Evolutionary conservation across 2,888 invertebrate genomes (phyloP).

Genomic region (Trisateles emortualis): DNA sequence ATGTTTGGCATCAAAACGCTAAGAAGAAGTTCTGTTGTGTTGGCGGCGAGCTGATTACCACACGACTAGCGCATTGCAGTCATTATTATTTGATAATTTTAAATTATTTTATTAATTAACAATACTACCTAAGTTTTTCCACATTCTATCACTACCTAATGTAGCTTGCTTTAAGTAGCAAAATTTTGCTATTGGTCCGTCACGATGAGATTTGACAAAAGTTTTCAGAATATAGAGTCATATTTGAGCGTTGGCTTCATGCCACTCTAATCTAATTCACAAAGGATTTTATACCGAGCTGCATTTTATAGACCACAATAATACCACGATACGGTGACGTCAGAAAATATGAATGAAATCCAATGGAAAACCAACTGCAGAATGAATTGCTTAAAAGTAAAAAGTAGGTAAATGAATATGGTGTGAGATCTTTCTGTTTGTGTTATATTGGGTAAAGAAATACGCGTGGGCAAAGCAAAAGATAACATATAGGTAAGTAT

Average conservation of each 20-base stretch:
- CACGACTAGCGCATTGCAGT: no score
- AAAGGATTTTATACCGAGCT: neutral
- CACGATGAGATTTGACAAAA: neutral
- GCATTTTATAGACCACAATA: neutral
- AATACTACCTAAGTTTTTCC: no score
- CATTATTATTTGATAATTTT: no score
- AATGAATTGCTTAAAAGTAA: neutral
- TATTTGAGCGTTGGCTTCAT: slow-evolving; percentile 13
- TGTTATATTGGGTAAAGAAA: no score
- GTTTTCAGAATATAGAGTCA: neutral
- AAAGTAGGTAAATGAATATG: neutral
- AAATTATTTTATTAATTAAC: no score
- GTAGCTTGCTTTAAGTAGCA: slow-evolving; percentile 5
- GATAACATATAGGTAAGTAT: no score
- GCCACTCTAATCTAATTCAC: slow-evolving; percentile 8
- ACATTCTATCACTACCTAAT: no score
- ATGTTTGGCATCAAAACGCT: no score
- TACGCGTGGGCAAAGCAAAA: no score
- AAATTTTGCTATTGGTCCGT: neutral
- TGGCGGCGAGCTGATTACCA: no score
- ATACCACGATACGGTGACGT: neutral
- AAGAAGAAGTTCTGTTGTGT: no score
- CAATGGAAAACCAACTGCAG: neutral
- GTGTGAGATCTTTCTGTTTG: no score
- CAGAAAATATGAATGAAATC: slow-evolving; percentile 10